Evolutionary conservation across 2,888 invertebrate genomes (phyloP).

Genomic region (Syritta pipiens): DNA sequence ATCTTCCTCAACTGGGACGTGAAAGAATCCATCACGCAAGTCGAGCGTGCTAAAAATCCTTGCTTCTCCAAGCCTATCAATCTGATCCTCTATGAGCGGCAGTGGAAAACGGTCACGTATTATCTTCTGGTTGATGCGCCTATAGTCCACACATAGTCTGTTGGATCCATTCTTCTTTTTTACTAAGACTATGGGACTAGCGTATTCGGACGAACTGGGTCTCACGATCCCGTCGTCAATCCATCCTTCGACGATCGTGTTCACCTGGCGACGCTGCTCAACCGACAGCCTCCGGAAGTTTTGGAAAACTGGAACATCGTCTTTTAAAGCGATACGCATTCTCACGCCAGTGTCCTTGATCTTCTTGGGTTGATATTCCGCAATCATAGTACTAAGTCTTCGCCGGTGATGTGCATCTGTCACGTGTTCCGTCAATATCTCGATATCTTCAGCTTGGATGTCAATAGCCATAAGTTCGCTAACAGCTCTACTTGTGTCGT

Average conservation of each 20-base stretch:
- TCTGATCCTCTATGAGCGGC: conserved; percentile 71
- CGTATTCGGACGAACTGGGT: too few relatives aligned
- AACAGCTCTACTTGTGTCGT: too few relatives aligned
- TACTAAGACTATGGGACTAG: too few relatives aligned
- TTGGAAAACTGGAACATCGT: conserved; percentile 26
- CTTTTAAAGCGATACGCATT: conserved; percentile 15
- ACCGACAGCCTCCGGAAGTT: conserved; percentile 13
- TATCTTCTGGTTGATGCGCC: conserved; percentile 32
- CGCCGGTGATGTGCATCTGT: background rate
- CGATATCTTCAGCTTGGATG: background rate
- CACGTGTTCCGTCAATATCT: too few relatives aligned
- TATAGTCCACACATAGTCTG: conserved; percentile 64
- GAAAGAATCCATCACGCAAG: conserved; percentile 74
- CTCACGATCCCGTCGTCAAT: too few relatives aligned
- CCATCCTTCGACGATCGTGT: too few relatives aligned
- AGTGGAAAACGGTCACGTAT: conserved; percentile 68
- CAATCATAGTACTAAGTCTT: conserved; percentile 18
- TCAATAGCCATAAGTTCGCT: background rate
- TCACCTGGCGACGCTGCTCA: conserved; percentile 5
- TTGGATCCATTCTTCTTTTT: conserved; percentile 52
- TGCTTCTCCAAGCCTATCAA: conserved; percentile 70
- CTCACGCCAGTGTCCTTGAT: conserved; percentile 41
- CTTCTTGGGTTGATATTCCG: conserved; percentile 1
- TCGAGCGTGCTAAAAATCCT: conserved; percentile 71
- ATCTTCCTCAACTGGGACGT: conserved; percentile 71